Evolutionary conservation across 2,113 vertebrate species (phyloP).

Genomic region (Mus pahari): DNA sequence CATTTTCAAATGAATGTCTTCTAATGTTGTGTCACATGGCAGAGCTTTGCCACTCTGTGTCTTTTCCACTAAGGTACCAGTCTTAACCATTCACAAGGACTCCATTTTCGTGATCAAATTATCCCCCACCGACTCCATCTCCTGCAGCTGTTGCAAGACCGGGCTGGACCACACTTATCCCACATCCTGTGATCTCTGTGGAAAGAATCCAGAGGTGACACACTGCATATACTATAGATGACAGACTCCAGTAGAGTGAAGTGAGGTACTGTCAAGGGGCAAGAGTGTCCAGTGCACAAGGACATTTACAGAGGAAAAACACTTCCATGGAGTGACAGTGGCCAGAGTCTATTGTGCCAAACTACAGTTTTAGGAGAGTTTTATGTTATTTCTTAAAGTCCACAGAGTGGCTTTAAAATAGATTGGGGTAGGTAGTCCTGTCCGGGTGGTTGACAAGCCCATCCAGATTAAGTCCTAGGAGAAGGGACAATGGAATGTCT

Average conservation of each 20-base stretch:
- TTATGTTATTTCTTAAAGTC: background rate
- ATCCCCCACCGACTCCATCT: background rate
- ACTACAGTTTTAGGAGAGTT: background rate
- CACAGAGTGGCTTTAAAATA: background rate
- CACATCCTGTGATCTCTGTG: background rate
- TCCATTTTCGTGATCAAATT: background rate
- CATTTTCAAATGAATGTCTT: background rate
- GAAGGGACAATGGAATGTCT: background rate
- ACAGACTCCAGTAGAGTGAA: background rate
- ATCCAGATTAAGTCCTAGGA: background rate
- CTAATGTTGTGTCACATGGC: background rate
- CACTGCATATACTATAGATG: no score
- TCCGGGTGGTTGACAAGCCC: background rate
- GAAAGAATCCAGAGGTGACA: background rate
- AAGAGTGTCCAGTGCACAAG: background rate
- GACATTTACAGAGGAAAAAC: background rate
- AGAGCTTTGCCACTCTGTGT: background rate
- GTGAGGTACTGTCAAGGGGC: background rate
- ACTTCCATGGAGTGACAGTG: background rate
- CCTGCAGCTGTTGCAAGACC: background rate
- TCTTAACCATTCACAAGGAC: background rate
- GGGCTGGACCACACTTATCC: background rate
- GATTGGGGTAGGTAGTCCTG: background rate
- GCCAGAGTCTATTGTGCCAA: background rate
- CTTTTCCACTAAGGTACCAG: background rate